phyloP scores from a whole-genome alignment of 1,140 invertebrate species.

The Dreissena polymorpha region DNA sequence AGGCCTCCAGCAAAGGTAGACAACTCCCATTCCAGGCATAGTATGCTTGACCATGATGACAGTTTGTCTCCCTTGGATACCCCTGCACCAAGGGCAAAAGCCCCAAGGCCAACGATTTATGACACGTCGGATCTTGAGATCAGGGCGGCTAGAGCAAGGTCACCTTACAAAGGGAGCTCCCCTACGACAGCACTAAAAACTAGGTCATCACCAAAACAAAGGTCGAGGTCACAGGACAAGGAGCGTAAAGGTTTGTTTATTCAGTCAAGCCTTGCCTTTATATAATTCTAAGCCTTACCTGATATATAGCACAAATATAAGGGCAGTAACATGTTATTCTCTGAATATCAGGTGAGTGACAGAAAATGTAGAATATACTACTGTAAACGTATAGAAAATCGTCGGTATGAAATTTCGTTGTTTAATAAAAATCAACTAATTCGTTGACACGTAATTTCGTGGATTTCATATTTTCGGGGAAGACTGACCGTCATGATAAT shows the following conservation, averaged over 20 bases:
- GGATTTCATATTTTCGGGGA: too few species aligned
- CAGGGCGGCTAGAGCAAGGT: conserved; percentile 33
- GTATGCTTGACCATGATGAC: conserved; percentile 22
- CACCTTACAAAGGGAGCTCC: conserved; percentile 12
- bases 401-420: too few species aligned
- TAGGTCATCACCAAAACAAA: conserved; percentile 34
- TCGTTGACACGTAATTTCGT: too few species aligned
- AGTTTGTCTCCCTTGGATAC: conserved; percentile 48
- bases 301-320: too few species aligned
- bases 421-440: too few species aligned
- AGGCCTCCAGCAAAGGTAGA: conserved; percentile 36
- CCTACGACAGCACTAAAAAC: conserved; percentile 24
- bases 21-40: conserved; percentile 21
- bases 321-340: too few species aligned
- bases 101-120: conserved; percentile 48
- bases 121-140: conserved; percentile 48
- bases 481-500: too few species aligned
- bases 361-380: too few species aligned
- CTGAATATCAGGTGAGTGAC: too few species aligned
- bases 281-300: too few species aligned
- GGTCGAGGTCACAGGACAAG: conserved; percentile 44
- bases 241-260: conserved; percentile 34
- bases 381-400: too few species aligned
- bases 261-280: too few species aligned
- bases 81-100: conserved; percentile 45